These are phyloP conservation scores for Dolichomitus sp. DNA, from an alignment of 2,888 invertebrate species.

Conservation along the genomic window DNA sequence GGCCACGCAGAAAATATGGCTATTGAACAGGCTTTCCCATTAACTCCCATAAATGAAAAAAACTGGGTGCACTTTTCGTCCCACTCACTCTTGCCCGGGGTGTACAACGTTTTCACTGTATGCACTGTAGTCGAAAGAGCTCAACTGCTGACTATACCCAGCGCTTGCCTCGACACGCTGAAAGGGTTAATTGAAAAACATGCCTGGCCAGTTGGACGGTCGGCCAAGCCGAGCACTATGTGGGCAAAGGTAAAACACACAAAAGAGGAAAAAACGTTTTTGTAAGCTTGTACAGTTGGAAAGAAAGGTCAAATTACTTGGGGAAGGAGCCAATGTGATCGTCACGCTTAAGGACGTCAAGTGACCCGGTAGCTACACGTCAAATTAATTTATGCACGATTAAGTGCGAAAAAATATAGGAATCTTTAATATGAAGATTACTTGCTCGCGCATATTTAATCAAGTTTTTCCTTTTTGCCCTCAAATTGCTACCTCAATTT, in stretches of 20 bases:
- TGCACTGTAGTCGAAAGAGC: slow-evolving; percentile 24
- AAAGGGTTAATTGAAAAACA: slow-evolving; percentile 73
- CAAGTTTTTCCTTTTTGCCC: too few species aligned
- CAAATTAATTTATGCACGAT: slow-evolving; percentile 39
- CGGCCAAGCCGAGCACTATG: slow-evolving; percentile 29
- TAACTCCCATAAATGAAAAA: slow-evolving; percentile 75
- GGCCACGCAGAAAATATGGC: slow-evolving; percentile 75
- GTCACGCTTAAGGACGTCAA: background rate
- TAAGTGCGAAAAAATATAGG: slow-evolving; percentile 16
- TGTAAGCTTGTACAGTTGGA: slow-evolving; percentile 35
- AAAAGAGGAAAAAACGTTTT: slow-evolving; percentile 38
- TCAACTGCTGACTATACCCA: slow-evolving; percentile 31
- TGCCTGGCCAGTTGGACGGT: slow-evolving; percentile 34
- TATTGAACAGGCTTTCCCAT: slow-evolving; percentile 76
- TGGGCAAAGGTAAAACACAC: slow-evolving; percentile 64
- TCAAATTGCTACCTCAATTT: too few species aligned
- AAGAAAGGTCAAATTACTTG: slow-evolving; percentile 3
- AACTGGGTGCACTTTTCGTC: slow-evolving; percentile 83
- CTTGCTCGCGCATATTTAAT: too few species aligned
- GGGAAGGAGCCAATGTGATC: background rate
- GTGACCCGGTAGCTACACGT: background rate
- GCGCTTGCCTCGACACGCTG: slow-evolving; percentile 58
- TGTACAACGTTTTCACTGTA: slow-evolving; percentile 36
- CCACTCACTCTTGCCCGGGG: slow-evolving; percentile 20
- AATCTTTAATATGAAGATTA: background rate